phyloP scores from a whole-genome alignment of 1,140 invertebrate genomes.

The Oedothorax gibbosus region DNA sequence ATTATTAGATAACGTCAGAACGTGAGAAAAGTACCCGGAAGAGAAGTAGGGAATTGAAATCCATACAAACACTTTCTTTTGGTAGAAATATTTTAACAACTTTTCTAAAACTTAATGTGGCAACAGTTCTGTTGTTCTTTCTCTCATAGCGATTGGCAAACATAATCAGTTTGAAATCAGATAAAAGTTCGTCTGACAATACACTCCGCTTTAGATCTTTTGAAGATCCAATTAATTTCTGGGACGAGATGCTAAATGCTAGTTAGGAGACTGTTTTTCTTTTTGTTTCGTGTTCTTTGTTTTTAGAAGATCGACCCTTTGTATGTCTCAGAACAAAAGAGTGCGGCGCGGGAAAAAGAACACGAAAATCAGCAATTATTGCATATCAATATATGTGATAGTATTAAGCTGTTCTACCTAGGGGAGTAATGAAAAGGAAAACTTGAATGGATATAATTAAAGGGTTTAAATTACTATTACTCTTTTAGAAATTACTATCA shows the following conservation, averaged over 20 bases:
- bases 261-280: conserved; percentile 13
- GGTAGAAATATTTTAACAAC: conserved; percentile 21
- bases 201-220: conserved; percentile 31
- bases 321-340: conserved; percentile 13
- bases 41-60: neutral
- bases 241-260: conserved; percentile 32
- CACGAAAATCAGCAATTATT: no score
- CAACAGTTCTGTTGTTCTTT: conserved; percentile 3
- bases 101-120: conserved; percentile 15
- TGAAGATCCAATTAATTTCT: conserved; percentile 46
- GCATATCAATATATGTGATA: no score
- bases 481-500: no score
- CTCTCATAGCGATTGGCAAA: neutral
- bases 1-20: conserved; percentile 8
- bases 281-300: neutral
- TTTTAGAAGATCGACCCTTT: conserved; percentile 1
- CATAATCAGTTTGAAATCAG: conserved; percentile 13
- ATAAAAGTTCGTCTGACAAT: conserved; percentile 48
- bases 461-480: no score
- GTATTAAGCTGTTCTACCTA: no score
- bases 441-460: no score
- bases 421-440: no score
- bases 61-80: neutral
- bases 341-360: neutral
- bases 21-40: conserved; percentile 48